These are phyloP conservation scores for Periparus ater DNA, from an alignment of 2,797 vertebrate species.

Conservation along the genomic window DNA sequence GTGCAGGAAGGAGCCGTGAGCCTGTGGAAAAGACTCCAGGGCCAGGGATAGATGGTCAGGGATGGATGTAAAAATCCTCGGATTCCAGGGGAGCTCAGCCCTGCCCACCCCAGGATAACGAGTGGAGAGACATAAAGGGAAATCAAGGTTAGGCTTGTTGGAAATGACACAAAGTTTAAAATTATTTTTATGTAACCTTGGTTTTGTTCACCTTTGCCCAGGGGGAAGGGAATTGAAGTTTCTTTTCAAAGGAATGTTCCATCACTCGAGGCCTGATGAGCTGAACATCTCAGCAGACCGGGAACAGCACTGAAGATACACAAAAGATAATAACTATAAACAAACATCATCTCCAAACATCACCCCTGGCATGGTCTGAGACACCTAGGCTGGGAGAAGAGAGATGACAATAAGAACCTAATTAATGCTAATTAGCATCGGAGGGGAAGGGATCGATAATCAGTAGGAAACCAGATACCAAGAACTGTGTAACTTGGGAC, in stretches of 20 bases:
- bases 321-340: not conserved
- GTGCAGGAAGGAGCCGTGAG: not conserved
- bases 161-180: not conserved
- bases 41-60: not conserved
- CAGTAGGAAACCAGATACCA: not conserved
- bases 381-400: not conserved
- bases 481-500: not conserved
- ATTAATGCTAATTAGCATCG: fast-evolving
- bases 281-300: not conserved
- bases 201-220: fast-evolving
- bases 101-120: not conserved
- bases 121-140: not conserved
- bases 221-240: not conserved
- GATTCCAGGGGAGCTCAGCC: not conserved
- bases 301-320: not conserved
- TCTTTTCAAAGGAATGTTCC: not conserved
- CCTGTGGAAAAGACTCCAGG: fast-evolving
- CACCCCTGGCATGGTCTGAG: fast-evolving
- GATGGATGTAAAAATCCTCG: not conserved
- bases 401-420: not conserved
- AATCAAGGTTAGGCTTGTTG: not conserved
- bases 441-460: not conserved
- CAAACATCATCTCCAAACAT: not conserved
- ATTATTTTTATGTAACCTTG: not conserved
- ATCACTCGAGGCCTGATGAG: not conserved